These are phyloP conservation scores for Geopemphigus sp. DNA, from an alignment of 1,140 invertebrate species.

Conservation along the genomic window DNA sequence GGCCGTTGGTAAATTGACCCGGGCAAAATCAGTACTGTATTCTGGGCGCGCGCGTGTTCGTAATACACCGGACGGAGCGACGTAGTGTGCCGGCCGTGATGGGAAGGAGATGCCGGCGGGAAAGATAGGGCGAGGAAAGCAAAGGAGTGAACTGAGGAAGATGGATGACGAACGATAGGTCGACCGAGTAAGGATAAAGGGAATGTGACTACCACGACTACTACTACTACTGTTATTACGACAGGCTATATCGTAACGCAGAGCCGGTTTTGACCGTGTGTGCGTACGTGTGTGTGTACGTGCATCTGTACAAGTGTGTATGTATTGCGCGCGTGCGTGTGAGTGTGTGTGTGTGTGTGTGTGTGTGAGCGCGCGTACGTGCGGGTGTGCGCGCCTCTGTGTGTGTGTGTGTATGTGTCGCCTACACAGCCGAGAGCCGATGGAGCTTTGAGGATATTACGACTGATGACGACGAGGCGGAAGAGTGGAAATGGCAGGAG, in stretches of 20 bases:
- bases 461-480: constrained; percentile 20
- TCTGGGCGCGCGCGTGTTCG: neutral
- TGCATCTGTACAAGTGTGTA: too few relatives aligned
- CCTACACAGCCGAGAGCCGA: constrained; percentile 29
- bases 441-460: constrained; percentile 41
- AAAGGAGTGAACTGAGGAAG: constrained; percentile 35
- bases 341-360: neutral
- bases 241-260: neutral
- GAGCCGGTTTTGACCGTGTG: constrained; percentile 14
- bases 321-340: neutral
- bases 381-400: too few relatives aligned
- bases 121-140: neutral
- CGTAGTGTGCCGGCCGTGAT: too few relatives aligned
- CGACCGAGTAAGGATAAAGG: constrained; percentile 38
- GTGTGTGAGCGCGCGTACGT: too few relatives aligned
- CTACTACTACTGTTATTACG: constrained; percentile 19
- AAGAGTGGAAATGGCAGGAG: constrained; percentile 30
- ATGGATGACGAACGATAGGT: constrained; percentile 26
- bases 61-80: neutral
- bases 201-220: constrained; percentile 11
- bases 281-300: too few relatives aligned
- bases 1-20: neutral
- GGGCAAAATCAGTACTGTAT: constrained; percentile 1
- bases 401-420: constrained; percentile 22
- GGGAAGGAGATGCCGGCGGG: too few relatives aligned